Percentiles rank a stretch among this genome's conserved stretches.
These are phyloP conservation scores for Heliconius melpomene DNA, from an alignment of 1,140 invertebrate genomes.

Conservation along the genomic window DNA sequence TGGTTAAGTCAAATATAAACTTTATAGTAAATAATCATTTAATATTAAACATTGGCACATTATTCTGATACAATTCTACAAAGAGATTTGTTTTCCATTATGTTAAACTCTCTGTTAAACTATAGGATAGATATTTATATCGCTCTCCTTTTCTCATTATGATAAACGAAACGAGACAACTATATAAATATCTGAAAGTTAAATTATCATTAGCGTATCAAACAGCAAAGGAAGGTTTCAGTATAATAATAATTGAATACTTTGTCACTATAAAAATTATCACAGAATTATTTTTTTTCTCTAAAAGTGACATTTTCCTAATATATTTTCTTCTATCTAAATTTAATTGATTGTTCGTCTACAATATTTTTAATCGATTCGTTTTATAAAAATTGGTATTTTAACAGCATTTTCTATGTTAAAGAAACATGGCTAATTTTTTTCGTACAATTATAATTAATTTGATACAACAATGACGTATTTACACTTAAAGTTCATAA, in stretches of 20 bases:
- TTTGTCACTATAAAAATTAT: conserved; percentile 48
- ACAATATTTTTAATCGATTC: conserved; percentile 1
- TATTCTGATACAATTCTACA: neutral
- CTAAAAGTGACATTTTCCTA: conserved; percentile 31
- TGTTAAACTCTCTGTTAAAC: neutral
- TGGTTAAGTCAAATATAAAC: neutral
- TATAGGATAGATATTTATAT: neutral
- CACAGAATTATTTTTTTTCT: conserved; percentile 51
- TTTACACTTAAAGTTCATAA: no score
- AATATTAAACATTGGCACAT: conserved; percentile 7
- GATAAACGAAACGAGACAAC: neutral
- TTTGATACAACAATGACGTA: no score
- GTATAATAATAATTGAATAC: conserved; percentile 15
- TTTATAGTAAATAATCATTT: conserved; percentile 15
- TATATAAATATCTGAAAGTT: neutral
- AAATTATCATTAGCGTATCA: neutral
- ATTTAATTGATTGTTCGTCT: neutral
- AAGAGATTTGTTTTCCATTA: neutral
- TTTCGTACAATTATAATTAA: no score
- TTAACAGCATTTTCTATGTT: neutral
- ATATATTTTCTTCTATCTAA: conserved; percentile 35
- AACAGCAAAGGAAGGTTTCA: neutral
- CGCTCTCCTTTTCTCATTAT: neutral
- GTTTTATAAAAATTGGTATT: neutral
- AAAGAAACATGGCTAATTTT: neutral